A percentile compares a stretch with the other conserved stretches of the same genome.
phyloP scores from a whole-genome alignment of 64 coral and sea anemone species.

The Acropora yongei region DNA sequence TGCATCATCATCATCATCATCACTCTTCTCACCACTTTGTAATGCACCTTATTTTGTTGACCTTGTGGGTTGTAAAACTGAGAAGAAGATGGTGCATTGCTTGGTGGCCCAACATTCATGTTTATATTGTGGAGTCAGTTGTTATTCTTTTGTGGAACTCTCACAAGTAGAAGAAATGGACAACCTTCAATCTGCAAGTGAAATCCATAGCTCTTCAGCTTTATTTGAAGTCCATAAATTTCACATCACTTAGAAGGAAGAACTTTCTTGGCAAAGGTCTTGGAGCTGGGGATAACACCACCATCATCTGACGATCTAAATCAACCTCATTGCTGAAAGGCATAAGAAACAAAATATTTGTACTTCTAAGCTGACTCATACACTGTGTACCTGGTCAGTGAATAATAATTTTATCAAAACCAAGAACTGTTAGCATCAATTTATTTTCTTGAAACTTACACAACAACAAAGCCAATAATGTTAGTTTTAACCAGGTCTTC shows the following conservation, averaged over 20 bases:
- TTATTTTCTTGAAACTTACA: slow-evolving; percentile 67
- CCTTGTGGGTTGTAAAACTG: too few species aligned
- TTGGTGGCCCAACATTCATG: background rate
- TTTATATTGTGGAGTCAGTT: background rate
- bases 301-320: slow-evolving; percentile 85
- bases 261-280: slow-evolving; percentile 95
- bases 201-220: background rate
- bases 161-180: background rate
- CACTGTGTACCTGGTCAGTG: too few species aligned
- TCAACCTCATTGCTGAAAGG: slow-evolving; percentile 89
- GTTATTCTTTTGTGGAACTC: background rate
- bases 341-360: background rate
- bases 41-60: too few species aligned
- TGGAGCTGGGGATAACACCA: slow-evolving; percentile 93
- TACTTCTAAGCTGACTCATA: background rate
- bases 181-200: background rate
- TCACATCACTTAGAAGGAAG: slow-evolving; percentile 88
- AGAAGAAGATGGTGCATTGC: too few species aligned
- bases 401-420: too few species aligned
- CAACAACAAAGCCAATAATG: slow-evolving; percentile 91
- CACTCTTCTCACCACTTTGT: too few species aligned
- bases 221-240: slow-evolving; percentile 99
- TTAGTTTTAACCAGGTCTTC: slow-evolving; percentile 88
- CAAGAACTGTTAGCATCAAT: too few species aligned
- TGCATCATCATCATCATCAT: too few species aligned